Conservation (phyloP, 2,888 invertebrate genomes). For the Conus canariensis region DNA sequence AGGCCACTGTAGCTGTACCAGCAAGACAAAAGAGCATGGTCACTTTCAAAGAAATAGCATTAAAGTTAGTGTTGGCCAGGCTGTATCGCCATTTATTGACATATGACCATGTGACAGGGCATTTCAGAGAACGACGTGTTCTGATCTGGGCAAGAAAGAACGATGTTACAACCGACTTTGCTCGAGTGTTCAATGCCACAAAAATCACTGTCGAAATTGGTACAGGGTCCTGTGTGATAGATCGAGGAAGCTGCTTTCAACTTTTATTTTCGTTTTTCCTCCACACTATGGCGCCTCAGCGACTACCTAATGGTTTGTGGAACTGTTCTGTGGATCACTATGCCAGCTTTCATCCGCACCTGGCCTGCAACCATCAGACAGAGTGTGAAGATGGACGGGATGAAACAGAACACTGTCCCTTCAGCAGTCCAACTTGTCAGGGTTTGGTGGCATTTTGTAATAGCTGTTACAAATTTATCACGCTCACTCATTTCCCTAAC, state of each 20-base stretch:
- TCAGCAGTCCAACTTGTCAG: conserved; percentile 8
- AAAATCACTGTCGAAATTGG: not conserved
- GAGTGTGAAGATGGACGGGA: conserved; percentile 23
- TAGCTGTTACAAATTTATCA: not conserved
- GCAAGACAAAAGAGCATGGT: not conserved
- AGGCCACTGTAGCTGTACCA: not conserved
- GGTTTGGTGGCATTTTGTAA: not conserved
- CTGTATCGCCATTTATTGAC: not conserved
- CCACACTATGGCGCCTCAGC: not conserved
- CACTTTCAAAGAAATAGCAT: not conserved
- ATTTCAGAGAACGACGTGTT: not conserved
- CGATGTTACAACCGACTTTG: not conserved
- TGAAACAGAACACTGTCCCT: conserved; percentile 11
- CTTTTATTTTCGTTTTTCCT: not conserved
- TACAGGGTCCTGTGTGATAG: not conserved
- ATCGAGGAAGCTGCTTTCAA: not conserved
- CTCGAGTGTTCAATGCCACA: not conserved
- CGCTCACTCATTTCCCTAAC: too few species aligned
- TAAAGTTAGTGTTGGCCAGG: not conserved
- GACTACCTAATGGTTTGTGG: not conserved
- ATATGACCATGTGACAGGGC: not conserved
- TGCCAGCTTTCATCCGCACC: not conserved
- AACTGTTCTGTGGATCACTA: conserved; percentile 12
- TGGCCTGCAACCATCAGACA: not conserved
- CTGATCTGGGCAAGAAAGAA: not conserved